These are phyloP conservation scores for Spisula solida DNA, from an alignment of 2,888 invertebrate genomes.

Conservation along the genomic window DNA sequence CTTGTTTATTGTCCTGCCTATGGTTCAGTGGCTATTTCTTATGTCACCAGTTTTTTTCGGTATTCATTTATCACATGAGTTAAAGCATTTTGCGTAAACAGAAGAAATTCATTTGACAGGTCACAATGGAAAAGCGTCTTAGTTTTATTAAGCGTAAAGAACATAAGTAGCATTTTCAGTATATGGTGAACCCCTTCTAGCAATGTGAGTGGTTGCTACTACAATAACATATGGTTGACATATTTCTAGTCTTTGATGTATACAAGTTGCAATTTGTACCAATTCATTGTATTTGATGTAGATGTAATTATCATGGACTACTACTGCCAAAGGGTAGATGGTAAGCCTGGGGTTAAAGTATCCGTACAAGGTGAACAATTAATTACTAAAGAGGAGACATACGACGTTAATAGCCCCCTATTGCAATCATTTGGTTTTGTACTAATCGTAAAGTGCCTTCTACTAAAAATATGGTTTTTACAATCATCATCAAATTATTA, in stretches of 20 bases:
- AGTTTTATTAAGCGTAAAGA: background rate
- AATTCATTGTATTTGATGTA: no score
- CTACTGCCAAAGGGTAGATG: background rate
- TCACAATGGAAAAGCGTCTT: background rate
- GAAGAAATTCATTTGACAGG: background rate
- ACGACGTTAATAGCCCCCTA: no score
- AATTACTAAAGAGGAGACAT: no score
- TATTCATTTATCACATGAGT: background rate
- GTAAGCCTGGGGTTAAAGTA: background rate
- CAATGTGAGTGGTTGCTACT: background rate
- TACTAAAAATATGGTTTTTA: no score
- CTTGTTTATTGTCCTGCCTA: background rate
- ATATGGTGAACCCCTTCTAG: background rate
- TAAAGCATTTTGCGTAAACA: background rate
- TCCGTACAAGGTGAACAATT: background rate
- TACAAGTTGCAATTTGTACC: no score
- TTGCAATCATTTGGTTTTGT: no score
- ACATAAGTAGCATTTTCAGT: background rate
- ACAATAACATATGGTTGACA: background rate
- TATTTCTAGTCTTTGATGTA: background rate
- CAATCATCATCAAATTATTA: no score
- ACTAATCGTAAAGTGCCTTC: no score
- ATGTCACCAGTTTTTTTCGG: background rate
- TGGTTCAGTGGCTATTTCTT: background rate
- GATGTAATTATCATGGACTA: background rate